These are phyloP conservation scores for Solenodon paradoxus DNA, from an alignment of 2,113 vertebrate genomes.

Conservation along the genomic window DNA sequence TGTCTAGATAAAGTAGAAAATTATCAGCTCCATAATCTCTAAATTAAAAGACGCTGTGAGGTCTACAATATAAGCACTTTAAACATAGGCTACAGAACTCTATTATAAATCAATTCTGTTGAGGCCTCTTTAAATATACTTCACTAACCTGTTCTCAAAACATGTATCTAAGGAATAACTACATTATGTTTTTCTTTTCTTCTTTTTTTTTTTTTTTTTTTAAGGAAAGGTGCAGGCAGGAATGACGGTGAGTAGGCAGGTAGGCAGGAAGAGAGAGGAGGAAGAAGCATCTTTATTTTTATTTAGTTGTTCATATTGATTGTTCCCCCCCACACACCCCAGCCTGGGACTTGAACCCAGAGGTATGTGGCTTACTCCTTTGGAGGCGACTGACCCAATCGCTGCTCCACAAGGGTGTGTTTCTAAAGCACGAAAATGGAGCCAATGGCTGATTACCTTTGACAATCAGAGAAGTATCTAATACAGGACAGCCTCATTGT, in stretches of 20 bases:
- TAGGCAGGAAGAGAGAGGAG: too few species aligned
- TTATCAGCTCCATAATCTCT: conserved; percentile 29
- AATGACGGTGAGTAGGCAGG: too few species aligned
- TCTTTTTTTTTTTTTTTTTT: too few species aligned
- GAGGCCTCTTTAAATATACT: conserved; percentile 5
- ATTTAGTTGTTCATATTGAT: too few species aligned
- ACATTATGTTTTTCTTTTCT: too few species aligned
- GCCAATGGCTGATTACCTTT: background rate
- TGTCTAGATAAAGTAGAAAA: conserved; percentile 49
- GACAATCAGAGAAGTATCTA: background rate
- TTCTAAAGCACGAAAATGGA: conserved; percentile 29
- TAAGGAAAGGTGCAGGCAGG: too few species aligned
- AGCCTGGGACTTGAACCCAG: too few species aligned
- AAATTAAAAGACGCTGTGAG: conserved; percentile 57
- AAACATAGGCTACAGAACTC: conserved; percentile 12
- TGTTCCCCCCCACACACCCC: too few species aligned
- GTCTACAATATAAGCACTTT: conserved; percentile 39
- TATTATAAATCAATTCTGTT: background rate
- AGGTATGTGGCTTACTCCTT: too few species aligned
- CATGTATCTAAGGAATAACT: conserved; percentile 34
- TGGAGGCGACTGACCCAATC: too few species aligned
- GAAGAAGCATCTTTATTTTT: too few species aligned
- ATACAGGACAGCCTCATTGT: background rate
- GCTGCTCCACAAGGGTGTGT: too few species aligned
- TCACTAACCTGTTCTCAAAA: conserved; percentile 28